Percentiles rank a stretch among this genome's conserved stretches.
phyloP scores from a whole-genome alignment of 2,113 vertebrate genomes.

The Tursiops truncatus region DNA sequence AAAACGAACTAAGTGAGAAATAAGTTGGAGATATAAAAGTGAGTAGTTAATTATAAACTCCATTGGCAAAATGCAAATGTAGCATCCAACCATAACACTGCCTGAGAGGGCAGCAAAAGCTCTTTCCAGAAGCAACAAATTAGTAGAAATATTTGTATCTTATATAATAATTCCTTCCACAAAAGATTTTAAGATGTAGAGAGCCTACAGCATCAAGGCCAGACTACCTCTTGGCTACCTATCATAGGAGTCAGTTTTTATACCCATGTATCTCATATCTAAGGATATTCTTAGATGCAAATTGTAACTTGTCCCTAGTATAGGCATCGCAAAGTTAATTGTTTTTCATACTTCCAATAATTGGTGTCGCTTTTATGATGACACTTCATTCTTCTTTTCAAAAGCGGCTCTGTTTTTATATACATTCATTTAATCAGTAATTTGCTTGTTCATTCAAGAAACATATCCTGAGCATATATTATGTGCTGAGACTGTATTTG shows the following conservation, averaged over 20 bases:
- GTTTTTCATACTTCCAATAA: background rate
- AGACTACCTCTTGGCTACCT: background rate
- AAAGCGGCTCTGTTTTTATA: background rate
- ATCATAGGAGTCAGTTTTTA: background rate
- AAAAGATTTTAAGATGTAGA: background rate
- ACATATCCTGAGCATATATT: background rate
- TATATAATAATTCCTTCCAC: background rate
- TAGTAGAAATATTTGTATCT: background rate
- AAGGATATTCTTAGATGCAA: background rate
- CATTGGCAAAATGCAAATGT: slow-evolving; percentile 1
- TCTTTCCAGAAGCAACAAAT: background rate
- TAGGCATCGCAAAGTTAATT: background rate
- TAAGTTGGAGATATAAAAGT: background rate
- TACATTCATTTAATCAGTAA: background rate
- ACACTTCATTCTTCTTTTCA: background rate
- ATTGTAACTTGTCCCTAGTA: background rate
- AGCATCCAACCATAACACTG: background rate
- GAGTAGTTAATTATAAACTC: slow-evolving; percentile 15
- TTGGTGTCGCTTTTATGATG: background rate
- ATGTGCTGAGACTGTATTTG: background rate
- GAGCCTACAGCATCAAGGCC: background rate
- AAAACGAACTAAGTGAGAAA: background rate
- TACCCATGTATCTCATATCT: background rate
- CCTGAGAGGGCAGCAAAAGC: background rate
- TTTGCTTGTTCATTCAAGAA: background rate